phyloP scores from a whole-genome alignment of 2,113 vertebrate species.

The Stictonetta naevosa region DNA sequence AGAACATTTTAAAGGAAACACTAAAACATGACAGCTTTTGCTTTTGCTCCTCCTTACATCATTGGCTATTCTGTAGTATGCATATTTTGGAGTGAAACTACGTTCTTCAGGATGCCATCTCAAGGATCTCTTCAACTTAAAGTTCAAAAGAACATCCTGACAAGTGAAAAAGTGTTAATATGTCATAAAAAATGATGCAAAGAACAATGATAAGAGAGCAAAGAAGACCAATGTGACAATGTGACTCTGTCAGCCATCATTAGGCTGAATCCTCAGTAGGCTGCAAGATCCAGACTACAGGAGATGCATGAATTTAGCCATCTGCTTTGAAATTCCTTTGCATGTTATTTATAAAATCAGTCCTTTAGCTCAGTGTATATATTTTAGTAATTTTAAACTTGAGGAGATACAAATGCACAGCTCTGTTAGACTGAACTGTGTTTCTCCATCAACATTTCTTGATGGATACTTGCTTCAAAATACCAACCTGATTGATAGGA shows the following conservation, averaged over 20 bases:
- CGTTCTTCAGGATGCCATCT: neutral
- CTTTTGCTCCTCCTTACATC: neutral
- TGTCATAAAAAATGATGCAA: slow-evolving; percentile 12
- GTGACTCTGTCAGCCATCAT: neutral
- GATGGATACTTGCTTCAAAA: neutral
- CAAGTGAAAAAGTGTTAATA: neutral
- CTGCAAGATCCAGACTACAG: neutral
- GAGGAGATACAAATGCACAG: neutral
- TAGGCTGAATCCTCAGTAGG: neutral
- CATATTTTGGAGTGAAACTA: neutral
- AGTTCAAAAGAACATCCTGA: slow-evolving; percentile 5
- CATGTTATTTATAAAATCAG: neutral
- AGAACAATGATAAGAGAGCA: neutral
- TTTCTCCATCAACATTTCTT: neutral
- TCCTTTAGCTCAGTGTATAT: neutral
- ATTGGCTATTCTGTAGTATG: neutral
- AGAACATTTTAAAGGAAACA: neutral
- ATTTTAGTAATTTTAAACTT: neutral
- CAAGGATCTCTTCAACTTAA: neutral
- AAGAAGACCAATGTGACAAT: neutral
- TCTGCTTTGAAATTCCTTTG: neutral
- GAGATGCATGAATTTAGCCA: neutral
- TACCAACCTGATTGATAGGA: neutral
- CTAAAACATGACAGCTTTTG: neutral
- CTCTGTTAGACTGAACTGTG: neutral